Evolutionary conservation across 2,113 vertebrate genomes (phyloP).

Genomic region (Thamnaconus septentrionalis): DNA sequence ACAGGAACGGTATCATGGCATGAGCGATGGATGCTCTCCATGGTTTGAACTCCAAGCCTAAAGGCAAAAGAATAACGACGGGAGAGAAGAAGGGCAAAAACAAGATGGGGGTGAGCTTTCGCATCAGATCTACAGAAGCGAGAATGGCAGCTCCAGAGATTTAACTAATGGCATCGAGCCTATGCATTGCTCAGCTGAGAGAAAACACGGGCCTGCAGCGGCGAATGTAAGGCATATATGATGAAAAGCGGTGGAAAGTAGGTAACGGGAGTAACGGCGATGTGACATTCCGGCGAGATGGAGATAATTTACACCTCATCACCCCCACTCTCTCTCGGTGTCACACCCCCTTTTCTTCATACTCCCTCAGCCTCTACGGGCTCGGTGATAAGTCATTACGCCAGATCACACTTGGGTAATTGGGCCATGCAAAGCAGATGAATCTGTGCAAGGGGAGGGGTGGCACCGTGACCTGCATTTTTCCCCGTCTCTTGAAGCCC

Average conservation of each 20-base stretch:
- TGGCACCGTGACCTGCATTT: conserved; percentile 41
- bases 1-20: no score
- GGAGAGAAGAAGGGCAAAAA: not conserved
- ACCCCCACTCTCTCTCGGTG: conserved; percentile 20
- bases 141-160: conserved; percentile 25
- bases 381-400: conserved; percentile 59
- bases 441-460: conserved; percentile 11
- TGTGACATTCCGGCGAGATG: no score
- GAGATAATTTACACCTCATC: conserved; percentile 58
- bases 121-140: conserved; percentile 25
- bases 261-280: no score
- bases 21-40: no score
- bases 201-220: conserved; percentile 27
- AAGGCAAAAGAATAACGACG: conserved; percentile 9
- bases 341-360: conserved; percentile 7
- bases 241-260: not conserved
- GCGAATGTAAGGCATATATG: conserved; percentile 5
- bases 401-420: conserved; percentile 55
- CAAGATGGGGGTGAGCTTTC: conserved; percentile 33
- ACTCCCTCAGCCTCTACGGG: conserved; percentile 21
- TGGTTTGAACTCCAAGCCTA: not conserved
- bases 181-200: conserved; percentile 25
- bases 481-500: conserved; percentile 16
- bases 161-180: conserved; percentile 10
- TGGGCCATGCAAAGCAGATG: conserved; percentile 42